phyloP scores from a whole-genome alignment of 1,140 invertebrate genomes.

The Tribolium madens region DNA sequence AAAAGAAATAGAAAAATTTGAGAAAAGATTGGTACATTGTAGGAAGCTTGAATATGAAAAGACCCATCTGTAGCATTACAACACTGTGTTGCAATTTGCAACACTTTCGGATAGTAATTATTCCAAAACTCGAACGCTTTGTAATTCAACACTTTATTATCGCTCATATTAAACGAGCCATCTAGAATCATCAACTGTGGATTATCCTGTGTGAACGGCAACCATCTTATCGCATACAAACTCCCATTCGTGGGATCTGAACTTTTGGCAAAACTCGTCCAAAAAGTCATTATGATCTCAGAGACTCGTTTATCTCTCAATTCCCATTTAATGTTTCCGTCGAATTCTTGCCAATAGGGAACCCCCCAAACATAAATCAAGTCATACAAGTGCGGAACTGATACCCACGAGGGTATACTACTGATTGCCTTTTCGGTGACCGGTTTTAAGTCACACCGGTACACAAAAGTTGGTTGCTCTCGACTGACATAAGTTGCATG shows the following conservation, averaged over 20 bases:
- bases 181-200: conserved; percentile 80
- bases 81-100: conserved; percentile 76
- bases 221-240: conserved; percentile 77
- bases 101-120: conserved; percentile 80
- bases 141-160: conserved; percentile 74
- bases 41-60: neutral
- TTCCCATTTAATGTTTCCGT: conserved; percentile 73
- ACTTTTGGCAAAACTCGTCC: conserved; percentile 79
- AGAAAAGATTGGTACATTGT: neutral
- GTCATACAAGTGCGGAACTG: conserved; percentile 83
- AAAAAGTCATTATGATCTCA: conserved; percentile 81
- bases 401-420: conserved; percentile 78
- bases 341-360: conserved; percentile 72
- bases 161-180: conserved; percentile 79
- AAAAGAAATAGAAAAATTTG: conserved; percentile 4
- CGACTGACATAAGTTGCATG: conserved; percentile 75
- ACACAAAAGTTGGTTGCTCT: conserved; percentile 73
- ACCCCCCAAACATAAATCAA: conserved; percentile 83
- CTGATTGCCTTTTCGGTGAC: conserved; percentile 72
- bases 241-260: conserved; percentile 77
- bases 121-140: conserved; percentile 85
- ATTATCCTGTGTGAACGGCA: conserved; percentile 71
- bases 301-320: conserved; percentile 79
- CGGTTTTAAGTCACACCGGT: conserved; percentile 82
- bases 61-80: conserved; percentile 71